Evolutionary conservation across 2,113 vertebrate genomes (phyloP), one percentile per base, ranked within the genome.

Genomic region (Tenrec ecaudatus): DNA sequence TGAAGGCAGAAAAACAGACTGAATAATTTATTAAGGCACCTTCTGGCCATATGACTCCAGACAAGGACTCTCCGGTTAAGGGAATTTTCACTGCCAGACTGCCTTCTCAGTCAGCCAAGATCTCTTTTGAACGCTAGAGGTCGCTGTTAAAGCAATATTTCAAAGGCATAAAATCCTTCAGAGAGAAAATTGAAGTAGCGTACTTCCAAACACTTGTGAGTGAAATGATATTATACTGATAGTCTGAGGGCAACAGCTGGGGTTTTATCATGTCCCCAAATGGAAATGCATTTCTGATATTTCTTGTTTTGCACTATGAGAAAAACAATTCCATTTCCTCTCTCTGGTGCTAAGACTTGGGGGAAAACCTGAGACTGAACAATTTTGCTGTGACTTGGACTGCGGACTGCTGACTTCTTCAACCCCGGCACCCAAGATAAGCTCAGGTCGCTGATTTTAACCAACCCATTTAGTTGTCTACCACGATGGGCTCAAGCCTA

Each of bases 61-160:
- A 43, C 79, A 22, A 7, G 83, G 82, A 75, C 60, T 81, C 33
- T 76, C 9, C 36, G 73, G 31, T 31, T 43, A 80, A 43, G 31
- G 57, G 27, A 71, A 71, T 53, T 92, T 89, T 62, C 57, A 0
- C 71, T 62, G 84, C 57, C 76, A 77, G 58, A 22, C 40, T 25
- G 19, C 83, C 71, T 89, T 36, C 6, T 40, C 31, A 0, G 47
- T 68, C 64, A 53, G 89, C 88, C 79, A 87, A 88, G 64, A 69
- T 84, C 92, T 69, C n/a, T 53, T 77, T 82, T 0, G 11, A 92
- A 94, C 97, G 93, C 97, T 97, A 97, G 97, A 91, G 97, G 96
- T 88, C 96, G 94, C 96, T 96, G 85, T 97, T 93, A 85, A 90
- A 96, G 83, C 96, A 95, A 16, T 92, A 92, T 97, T 97, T 95